Evolutionary conservation across 2,888 invertebrate species (phyloP).

Genomic region (Nemurella pictetii): DNA sequence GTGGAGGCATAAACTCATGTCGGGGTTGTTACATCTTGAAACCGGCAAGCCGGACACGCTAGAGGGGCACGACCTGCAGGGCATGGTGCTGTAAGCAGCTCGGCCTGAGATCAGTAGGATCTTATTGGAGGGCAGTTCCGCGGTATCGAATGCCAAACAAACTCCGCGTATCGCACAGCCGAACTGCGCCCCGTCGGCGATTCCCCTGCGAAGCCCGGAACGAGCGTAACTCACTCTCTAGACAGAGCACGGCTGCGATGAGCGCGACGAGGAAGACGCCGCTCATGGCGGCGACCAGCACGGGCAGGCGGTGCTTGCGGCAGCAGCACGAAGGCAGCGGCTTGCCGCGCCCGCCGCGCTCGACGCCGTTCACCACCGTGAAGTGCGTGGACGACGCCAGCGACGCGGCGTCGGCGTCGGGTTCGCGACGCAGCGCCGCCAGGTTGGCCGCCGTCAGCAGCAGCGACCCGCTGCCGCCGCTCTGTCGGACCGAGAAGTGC

Average conservation of each 20-base stretch:
- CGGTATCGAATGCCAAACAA: no score
- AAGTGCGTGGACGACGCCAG: slow-evolving; percentile 86
- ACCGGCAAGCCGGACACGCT: no score
- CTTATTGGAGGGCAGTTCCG: no score
- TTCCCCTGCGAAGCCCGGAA: no score
- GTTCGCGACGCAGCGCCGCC: slow-evolving; percentile 50
- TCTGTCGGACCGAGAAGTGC: slow-evolving; percentile 59
- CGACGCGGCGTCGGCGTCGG: slow-evolving; percentile 64
- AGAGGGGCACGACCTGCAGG: no score
- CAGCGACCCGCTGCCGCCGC: slow-evolving; percentile 78
- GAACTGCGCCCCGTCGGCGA: no score
- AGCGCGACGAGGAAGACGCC: slow-evolving; percentile 79
- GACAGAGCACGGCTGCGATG: slow-evolving; percentile 76
- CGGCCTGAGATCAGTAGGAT: no score
- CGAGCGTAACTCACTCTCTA: slow-evolving; percentile 72
- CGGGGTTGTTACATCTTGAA: no score
- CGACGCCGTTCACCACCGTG: slow-evolving; percentile 78
- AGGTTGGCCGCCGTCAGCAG: slow-evolving; percentile 78
- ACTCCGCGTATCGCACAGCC: no score
- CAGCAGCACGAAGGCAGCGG: slow-evolving; percentile 69
- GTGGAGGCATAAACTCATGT: no score
- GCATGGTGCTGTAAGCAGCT: no score
- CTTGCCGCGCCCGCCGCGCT: slow-evolving; percentile 61
- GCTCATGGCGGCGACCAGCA: slow-evolving; percentile 81
- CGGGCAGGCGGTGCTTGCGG: slow-evolving; percentile 76